Conservation (phyloP, 2,113 vertebrate species). For the Carassius carassius region DNA sequence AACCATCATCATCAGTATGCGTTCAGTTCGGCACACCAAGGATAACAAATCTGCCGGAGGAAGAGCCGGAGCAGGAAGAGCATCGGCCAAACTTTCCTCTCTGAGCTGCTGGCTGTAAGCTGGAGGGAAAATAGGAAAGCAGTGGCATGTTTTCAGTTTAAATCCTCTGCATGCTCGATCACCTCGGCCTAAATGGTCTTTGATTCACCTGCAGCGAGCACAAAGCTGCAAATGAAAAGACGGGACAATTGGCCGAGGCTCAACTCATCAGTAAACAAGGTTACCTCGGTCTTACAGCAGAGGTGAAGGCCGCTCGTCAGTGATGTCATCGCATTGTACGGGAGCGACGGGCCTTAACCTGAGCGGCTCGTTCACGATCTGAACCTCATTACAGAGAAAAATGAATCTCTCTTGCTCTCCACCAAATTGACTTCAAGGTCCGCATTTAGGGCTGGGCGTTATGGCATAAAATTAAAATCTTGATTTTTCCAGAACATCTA, state of each 20-base stretch:
- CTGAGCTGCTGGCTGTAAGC: slow-evolving; percentile 64
- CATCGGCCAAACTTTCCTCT: slow-evolving; percentile 2
- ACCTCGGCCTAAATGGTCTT: slow-evolving; percentile 84
- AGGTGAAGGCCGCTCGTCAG: slow-evolving; percentile 76
- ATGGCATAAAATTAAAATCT: too few species aligned
- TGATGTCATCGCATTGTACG: slow-evolving; percentile 85
- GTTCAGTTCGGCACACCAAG: background rate
- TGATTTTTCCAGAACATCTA: too few species aligned
- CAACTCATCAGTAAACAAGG: slow-evolving; percentile 90
- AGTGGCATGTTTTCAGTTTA: slow-evolving; percentile 79
- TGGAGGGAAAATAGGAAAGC: slow-evolving; percentile 66
- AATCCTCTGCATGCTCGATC: slow-evolving; percentile 86
- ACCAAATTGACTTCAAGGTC: background rate
- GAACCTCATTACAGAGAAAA: background rate
- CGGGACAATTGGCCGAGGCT: slow-evolving; percentile 80
- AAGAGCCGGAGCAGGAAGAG: background rate
- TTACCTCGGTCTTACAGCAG: slow-evolving; percentile 80
- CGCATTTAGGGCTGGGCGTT: background rate
- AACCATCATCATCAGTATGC: background rate
- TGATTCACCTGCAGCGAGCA: slow-evolving; percentile 72
- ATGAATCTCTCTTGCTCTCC: background rate
- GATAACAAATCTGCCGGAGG: background rate
- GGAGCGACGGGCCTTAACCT: slow-evolving; percentile 73
- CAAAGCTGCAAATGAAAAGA: slow-evolving; percentile 80
- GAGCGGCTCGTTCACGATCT: slow-evolving; percentile 38